Evolutionary conservation across 2,113 vertebrate genomes (phyloP), one percentile per base, ranked within the genome.

Genomic region (Phalacrocorax carbo): DNA sequence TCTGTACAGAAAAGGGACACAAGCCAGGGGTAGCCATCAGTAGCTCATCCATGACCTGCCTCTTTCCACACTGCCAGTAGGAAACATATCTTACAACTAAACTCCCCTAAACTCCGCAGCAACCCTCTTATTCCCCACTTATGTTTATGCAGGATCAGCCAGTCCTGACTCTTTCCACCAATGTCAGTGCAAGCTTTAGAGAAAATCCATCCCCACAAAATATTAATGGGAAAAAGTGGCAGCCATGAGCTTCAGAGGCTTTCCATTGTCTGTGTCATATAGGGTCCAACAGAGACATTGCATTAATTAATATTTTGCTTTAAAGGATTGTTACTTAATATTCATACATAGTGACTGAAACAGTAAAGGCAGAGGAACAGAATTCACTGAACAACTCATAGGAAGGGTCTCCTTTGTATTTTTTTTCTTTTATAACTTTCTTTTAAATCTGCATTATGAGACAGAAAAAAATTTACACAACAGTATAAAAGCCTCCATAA

Each of bases 11-110:
- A 66, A 49, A 55, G 30, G 38, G 29, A 46, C 27, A 13, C 21
- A 1, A 4, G 7, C 10, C 60, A 68, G 11, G 21, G 12, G 32
- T 36, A 34, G 34, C 34, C 58, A 60, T 0, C 2, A 9, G 51
- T 4, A 20, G 19, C 3, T 34, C 57, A 42, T 1, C 44, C 40
- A 14, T 2, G 0, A 48, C 44, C 49, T 86, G 65, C 48, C 18
- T 49, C 23, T 29, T 60, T 4, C 38, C 26, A n/a, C 11, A 0
- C 20, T 52, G 46, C 49, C 49, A 32, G 27, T 6, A 5, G 32
- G 21, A 25, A 66, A 40, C 8, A 26, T 1, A 32, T 46, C 15
- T 6, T 6, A 5, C 2, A 18, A 38, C 22, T 5, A 57, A 44
- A 29, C 0, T 2, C 6, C 30, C 30, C 13, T 1, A 10, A 72